phyloP scores from a whole-genome alignment of 1,140 invertebrate genomes.

The Triops cancriformis region DNA sequence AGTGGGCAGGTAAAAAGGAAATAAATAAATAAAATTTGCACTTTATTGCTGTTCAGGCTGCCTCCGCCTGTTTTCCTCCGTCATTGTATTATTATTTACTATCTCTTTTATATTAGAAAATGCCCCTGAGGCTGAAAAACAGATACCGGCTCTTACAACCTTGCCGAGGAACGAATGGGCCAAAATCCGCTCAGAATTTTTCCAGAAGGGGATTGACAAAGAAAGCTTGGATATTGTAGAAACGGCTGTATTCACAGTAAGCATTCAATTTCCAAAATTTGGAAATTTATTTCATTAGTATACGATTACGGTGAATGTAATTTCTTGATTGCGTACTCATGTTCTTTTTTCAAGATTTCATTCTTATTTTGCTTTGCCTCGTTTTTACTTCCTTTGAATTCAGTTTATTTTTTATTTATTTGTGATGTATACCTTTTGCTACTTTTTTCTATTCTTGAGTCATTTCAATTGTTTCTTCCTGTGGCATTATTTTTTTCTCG shows the following conservation, averaged over 20 bases:
- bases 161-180: constrained; percentile 44
- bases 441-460: too few species aligned
- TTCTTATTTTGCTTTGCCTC: too few species aligned
- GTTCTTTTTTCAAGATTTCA: too few species aligned
- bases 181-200: constrained; percentile 38
- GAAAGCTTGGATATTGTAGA: constrained; percentile 42
- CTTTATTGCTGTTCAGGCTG: background rate
- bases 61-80: background rate
- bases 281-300: constrained; percentile 10
- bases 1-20: constrained; percentile 35
- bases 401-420: too few species aligned
- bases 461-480: too few species aligned
- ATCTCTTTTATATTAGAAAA: constrained; percentile 32
- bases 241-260: constrained; percentile 43
- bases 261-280: constrained; percentile 23
- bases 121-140: constrained; percentile 37
- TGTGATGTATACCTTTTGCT: too few species aligned
- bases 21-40: background rate
- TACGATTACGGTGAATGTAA: too few species aligned
- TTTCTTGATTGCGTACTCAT: too few species aligned
- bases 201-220: constrained; percentile 42
- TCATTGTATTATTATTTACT: constrained; percentile 24
- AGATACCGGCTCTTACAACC: constrained; percentile 42
- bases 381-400: too few species aligned
- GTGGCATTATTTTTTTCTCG: too few species aligned